Percentiles rank a stretch among this genome's conserved stretches.
Evolutionary conservation across 2,888 invertebrate species (phyloP).

Genomic region (Zele albiditarsus): DNA sequence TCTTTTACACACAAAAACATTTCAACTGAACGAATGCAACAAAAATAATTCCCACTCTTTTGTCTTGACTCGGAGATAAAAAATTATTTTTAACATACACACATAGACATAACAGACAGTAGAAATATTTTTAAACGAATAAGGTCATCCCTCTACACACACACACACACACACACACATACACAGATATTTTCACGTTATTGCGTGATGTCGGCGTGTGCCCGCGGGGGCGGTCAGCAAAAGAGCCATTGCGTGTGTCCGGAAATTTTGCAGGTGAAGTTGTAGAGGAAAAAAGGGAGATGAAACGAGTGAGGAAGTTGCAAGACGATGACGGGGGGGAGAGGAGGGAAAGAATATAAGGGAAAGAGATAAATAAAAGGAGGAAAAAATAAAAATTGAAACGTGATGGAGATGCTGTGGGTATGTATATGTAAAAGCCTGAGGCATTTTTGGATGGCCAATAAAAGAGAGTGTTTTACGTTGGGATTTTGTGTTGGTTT

Average conservation of each 20-base stretch:
- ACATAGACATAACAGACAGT: too few species aligned
- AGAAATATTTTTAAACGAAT: background rate
- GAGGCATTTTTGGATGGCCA: conserved; percentile 24
- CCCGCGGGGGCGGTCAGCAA: conserved; percentile 68
- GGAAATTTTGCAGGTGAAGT: conserved; percentile 47
- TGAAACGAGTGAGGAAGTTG: background rate
- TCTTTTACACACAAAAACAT: too few species aligned
- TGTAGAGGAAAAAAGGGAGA: conserved; percentile 39
- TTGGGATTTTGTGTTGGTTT: conserved; percentile 43
- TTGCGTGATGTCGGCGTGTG: conserved; percentile 70
- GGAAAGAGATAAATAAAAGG: conserved; percentile 10
- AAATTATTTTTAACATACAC: too few species aligned
- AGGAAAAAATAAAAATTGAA: conserved; percentile 34
- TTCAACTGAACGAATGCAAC: too few species aligned
- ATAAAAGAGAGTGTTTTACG: conserved; percentile 37
- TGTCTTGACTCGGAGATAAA: too few species aligned
- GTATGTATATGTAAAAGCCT: conserved; percentile 7
- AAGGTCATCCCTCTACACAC: background rate
- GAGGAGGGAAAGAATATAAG: too few species aligned
- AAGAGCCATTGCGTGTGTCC: conserved; percentile 35
- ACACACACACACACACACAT: background rate
- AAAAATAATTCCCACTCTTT: too few species aligned
- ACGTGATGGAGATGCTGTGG: conserved; percentile 34
- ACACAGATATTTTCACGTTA: background rate
- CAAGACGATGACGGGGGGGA: background rate